These are phyloP conservation scores for Danio kyathit DNA, from an alignment of 2,797 vertebrate genomes.

Conservation along the genomic window DNA sequence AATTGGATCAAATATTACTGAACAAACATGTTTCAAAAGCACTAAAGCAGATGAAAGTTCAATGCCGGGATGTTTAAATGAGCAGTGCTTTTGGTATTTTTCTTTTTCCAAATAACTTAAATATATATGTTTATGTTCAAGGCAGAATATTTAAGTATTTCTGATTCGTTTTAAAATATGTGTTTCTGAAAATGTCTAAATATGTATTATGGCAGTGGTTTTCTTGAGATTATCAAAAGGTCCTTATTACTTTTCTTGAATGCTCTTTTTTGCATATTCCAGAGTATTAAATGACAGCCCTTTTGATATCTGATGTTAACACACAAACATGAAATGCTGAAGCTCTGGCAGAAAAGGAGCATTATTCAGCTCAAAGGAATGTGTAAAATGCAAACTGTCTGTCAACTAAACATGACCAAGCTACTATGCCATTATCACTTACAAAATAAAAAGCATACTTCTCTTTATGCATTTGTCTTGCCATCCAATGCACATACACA, in stretches of 20 bases:
- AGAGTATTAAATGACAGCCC: not conserved
- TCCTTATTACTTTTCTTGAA: not conserved
- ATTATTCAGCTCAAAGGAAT: not conserved
- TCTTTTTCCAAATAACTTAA: not conserved
- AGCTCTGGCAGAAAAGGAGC: not conserved
- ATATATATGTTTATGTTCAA: not conserved
- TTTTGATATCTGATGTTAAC: not conserved
- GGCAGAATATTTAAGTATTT: too few relatives aligned
- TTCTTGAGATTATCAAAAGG: not conserved
- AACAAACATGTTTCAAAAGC: not conserved
- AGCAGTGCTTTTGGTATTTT: not conserved
- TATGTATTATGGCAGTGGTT: not conserved
- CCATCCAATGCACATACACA: not conserved
- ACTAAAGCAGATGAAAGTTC: not conserved
- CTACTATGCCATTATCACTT: not conserved
- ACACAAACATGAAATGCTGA: not conserved
- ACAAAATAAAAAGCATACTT: not conserved
- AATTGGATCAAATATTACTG: not conserved
- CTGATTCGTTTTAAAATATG: too few relatives aligned
- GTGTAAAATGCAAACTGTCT: not conserved
- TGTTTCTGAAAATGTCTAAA: not conserved
- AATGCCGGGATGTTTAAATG: not conserved
- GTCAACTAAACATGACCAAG: not conserved
- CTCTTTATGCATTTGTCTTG: slow-evolving; percentile 19
- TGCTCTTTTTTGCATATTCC: not conserved